phyloP scores from a whole-genome alignment of 2,113 vertebrate species.

The Saguinus imperator region DNA sequence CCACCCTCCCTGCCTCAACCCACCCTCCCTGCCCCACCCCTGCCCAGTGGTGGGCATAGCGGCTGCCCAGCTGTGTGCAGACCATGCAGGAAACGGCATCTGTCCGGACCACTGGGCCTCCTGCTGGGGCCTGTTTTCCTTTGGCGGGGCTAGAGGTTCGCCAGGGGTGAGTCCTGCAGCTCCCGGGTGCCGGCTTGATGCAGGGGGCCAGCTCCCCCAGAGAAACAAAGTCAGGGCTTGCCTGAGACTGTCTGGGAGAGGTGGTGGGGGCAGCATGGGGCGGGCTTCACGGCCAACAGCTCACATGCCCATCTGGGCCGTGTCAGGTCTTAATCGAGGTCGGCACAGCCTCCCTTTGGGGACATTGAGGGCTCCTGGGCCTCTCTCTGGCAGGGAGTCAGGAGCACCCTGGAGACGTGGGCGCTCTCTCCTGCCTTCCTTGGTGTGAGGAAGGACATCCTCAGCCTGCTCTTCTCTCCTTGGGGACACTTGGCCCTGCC shows the following conservation, averaged over 20 bases:
- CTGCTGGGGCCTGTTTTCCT: background rate
- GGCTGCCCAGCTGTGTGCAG: background rate
- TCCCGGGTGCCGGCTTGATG: accelerated
- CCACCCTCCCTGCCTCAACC: too few species aligned
- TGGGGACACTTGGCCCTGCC: background rate
- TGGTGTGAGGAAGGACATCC: accelerated
- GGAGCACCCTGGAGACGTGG: accelerated
- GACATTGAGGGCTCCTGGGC: background rate
- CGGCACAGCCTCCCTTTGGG: background rate
- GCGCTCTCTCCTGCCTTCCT: background rate
- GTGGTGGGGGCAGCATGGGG: too few species aligned
- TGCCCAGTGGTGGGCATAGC: background rate
- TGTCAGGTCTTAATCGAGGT: too few species aligned
- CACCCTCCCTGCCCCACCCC: background rate
- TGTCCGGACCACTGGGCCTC: background rate
- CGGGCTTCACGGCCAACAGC: too few species aligned
- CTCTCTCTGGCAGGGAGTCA: too few species aligned
- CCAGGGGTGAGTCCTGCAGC: background rate
- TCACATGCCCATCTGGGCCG: too few species aligned
- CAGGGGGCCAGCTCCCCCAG: accelerated
- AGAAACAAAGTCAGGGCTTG: background rate
- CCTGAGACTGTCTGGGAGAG: background rate
- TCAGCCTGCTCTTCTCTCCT: accelerated
- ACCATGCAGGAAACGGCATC: accelerated
- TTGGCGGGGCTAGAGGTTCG: background rate